Base-by-base conservation (phyloP, 2,113 vertebrate genomes). In the Lota lota region DNA sequence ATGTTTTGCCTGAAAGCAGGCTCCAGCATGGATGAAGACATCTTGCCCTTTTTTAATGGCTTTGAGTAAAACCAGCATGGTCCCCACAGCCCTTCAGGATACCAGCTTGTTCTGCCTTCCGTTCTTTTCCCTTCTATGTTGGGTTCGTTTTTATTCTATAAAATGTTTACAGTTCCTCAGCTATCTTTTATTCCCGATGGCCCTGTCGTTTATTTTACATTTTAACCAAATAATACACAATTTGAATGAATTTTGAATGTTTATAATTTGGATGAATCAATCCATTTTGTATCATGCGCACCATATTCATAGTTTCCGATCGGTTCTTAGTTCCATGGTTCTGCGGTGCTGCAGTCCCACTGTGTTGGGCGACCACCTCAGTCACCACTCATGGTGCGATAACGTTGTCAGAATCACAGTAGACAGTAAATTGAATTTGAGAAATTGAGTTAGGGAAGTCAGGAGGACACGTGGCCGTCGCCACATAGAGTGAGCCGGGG, bases 381-480 rank as follows among this genome's bases (percentile, higher is more conserved):
- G 82, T 79, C 81, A 77, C 67, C 73, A 47, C 54, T 76, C 78
- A 65, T 78, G 53, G 77, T 88, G 85, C 68, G 82, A 81, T 76
- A 86, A 84, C 79, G 77, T 82, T 84, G 84, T 79, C 83, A 79
- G 84, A 86, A 86, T 91, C 78, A 88, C 84, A 56, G 75, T 88
- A 84, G 87, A 70, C 65, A 82, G 78, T 78, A 85, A 90, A 91
- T 91, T 83, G 60, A 85, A 89, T 91, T 91, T 87, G 66, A 82
- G 61, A 88, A 91, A 92, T 90, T 83, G 83, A 91, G 83, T 91
- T 90, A 90, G 77, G 76, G 67, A 73, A 60, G 40, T 47, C 2
- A 10, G 40, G 40, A 74, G 79, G 66, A 79, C 72, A 22, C 22
- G 73, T 70, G 82, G 74, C 60, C 54, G 68, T 79, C 75, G 77